Evolutionary conservation across 2,888 invertebrate genomes (phyloP), one percentile per base, ranked within the genome.

Genomic region (Aplocera efformata): DNA sequence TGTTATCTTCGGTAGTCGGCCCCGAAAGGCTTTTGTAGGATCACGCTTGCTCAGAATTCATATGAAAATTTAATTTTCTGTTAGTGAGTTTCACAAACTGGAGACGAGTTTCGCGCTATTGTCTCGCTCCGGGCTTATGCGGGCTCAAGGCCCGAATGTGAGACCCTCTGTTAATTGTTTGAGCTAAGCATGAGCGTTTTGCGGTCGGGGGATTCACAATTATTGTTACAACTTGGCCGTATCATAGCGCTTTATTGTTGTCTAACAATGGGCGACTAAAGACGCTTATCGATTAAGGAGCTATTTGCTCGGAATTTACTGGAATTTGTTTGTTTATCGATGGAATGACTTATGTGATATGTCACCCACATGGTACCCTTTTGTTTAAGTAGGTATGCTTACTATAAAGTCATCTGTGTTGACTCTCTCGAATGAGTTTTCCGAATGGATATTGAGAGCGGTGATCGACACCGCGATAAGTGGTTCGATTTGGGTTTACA

Each of bases 31-130:
- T 82, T 79, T 79, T 71, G 72, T 74, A 65, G 77, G 79, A 81
- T 82, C 75, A 73, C 69, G 65, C 67, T 63, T 60, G 64, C 73
- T 65, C 67, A 54, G 67, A 77, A 83, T 79, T 79, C 79, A 77
- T 82, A 83, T 80, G 82, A 84, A 85, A 81, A 83, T 83, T 84
- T 74, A 84, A 84, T 84, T 80, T 81, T 79, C 77, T 72, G 79
- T 77, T 73, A 75, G 76, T 74, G 76, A 79, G 78, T 75, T 76
- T 77, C 78, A 70, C 72, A 72, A 81, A 81, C 72, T 62, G 69
- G 69, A 72, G 72, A 58, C 42, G 74, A 79, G 78, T 78, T 79
- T 72, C 73, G 69, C 69, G 73, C 78, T 71, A 80, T 82, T 85
- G 83, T 84, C 73, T 80, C 68, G 65, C 64, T 67, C 58, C 54